Conservation (phyloP, 2,113 vertebrate species). For the Potamarius usumacintae region DNA sequence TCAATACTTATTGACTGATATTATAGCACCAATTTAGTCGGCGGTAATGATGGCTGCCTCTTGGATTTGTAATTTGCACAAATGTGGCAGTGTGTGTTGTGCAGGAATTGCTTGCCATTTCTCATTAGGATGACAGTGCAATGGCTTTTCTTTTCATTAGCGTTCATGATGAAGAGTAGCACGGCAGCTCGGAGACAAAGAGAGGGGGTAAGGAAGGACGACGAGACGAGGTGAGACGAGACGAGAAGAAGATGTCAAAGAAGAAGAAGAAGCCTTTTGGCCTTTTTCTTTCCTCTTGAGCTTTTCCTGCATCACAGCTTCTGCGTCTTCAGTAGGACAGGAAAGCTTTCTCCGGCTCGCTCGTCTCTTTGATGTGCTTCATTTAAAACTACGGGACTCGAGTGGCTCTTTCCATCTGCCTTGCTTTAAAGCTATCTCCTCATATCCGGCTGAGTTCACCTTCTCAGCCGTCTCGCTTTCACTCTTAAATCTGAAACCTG, state of each 20-base stretch:
- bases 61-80: conserved; percentile 65
- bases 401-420: conserved; percentile 67
- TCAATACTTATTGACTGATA: conserved; percentile 72
- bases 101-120: conserved; percentile 68
- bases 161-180: conserved; percentile 58
- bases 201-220: conserved; percentile 3
- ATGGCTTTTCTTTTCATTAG: conserved; percentile 67
- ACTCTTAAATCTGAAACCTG: conserved; percentile 16
- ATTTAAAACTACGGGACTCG: conserved; percentile 68
- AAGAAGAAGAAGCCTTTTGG: conserved; percentile 18
- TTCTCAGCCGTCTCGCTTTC: conserved; percentile 5
- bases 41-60: conserved; percentile 62
- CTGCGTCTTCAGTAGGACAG: conserved; percentile 65
- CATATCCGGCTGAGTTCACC: background rate
- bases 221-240: background rate
- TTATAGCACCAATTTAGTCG: conserved; percentile 70
- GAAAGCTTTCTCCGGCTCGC: conserved; percentile 58
- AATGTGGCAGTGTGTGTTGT: conserved; percentile 46
- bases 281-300: conserved; percentile 26
- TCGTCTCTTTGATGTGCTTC: conserved; percentile 68
- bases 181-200: conserved; percentile 20
- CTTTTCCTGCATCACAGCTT: conserved; percentile 52
- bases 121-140: conserved; percentile 67
- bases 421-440: conserved; percentile 12
- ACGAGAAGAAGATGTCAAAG: background rate